Evolutionary conservation across 2,113 vertebrate genomes (phyloP), one percentile per base, ranked within the genome.

Genomic region (Plestiodon gilberti): DNA sequence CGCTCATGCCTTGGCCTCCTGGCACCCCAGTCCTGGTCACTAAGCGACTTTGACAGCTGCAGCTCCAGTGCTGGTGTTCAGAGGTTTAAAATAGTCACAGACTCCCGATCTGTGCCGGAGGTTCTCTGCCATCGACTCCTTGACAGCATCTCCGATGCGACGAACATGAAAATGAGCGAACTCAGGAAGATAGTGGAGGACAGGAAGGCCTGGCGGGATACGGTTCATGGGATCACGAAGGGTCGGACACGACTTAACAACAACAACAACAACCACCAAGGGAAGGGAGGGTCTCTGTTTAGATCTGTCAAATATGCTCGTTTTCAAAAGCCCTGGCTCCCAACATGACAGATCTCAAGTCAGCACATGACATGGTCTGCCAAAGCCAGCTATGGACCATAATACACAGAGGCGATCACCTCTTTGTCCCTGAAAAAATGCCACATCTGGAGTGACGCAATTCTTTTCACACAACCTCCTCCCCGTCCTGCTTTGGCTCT

Each of bases 1-100:
- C 28, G 71, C 30, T 75, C 71, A 33, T 23, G 30, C 25, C 73
- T 52, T 33, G 40, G n/a, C 43, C 83, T 35, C n/a, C 61, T 55
- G n/a, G 43, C 52, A 69, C 22, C 59, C 83, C 43, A 20, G 62
- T 61, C 62, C 22, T 55, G 61, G 83, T 23, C n/a, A 55, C 61
- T 77, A 30, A 20, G n/a, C 67, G 8, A 14, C 52, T 35, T 28
- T 84, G 61, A 77, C 75, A 65, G 62, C 22, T 55, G 40, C 61
- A 65, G 43, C 7, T 84, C 40, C 74, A 64, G n/a, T 17, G n/a
- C n/a, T 78, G 73, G 67, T 71, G 20, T 35, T 70, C 9, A 3
- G 43, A 77, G 28, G 61, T 73, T 77, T 77, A 77, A 84, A 84
- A 77, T 67, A 67, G 83, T n/a, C 74, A 28, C 61, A 77, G 35